A percentile compares a stretch with the other conserved stretches of the same genome.
Conservation (phyloP, 2,797 vertebrate genomes). For the Lagorchestes hirsutus region DNA sequence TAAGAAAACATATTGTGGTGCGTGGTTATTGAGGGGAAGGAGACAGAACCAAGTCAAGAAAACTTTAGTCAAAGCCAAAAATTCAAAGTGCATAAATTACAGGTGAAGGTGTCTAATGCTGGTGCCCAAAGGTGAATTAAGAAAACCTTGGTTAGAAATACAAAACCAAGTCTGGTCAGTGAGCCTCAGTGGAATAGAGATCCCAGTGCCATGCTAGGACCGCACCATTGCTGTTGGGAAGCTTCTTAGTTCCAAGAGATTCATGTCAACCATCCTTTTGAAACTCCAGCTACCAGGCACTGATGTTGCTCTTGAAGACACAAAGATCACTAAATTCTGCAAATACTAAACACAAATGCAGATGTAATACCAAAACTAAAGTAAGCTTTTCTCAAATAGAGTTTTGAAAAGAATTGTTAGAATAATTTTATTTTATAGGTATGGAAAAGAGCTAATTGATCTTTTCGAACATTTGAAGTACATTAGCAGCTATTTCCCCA, state of each 20-base stretch:
- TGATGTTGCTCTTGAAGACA: background rate
- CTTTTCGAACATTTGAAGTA: constrained; percentile 44
- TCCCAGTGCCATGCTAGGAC: background rate
- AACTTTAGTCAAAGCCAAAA: background rate
- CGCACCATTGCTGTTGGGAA: background rate
- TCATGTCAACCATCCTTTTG: background rate
- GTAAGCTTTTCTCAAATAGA: constrained; percentile 41
- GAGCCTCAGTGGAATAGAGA: background rate
- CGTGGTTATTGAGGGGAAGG: background rate
- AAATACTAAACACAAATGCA: constrained; percentile 35
- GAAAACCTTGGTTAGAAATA: background rate
- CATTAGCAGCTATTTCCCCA: constrained; percentile 49
- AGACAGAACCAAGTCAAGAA: background rate
- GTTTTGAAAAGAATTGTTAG: constrained; percentile 47
- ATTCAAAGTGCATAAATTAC: background rate
- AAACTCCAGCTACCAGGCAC: background rate
- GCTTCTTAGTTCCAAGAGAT: background rate
- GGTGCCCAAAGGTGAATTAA: background rate
- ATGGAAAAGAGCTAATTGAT: constrained; percentile 1
- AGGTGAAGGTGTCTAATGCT: background rate
- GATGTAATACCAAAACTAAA: constrained; percentile 53
- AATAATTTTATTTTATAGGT: constrained; percentile 49
- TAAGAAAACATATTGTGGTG: background rate
- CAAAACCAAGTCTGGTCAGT: background rate
- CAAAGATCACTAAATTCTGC: background rate